Base-by-base conservation (phyloP, 2,888 invertebrate genomes). In the Pammene aurita region DNA sequence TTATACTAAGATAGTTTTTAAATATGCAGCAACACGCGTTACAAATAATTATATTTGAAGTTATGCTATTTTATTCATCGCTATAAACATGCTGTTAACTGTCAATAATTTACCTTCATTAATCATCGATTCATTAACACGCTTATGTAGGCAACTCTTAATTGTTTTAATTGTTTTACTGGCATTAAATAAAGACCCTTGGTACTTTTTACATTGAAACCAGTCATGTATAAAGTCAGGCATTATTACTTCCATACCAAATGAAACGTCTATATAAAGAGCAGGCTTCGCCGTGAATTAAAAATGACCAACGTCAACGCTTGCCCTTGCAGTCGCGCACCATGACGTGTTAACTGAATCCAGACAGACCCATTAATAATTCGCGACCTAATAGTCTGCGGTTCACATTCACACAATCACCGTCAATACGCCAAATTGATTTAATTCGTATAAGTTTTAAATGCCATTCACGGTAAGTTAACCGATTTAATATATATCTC, bases 301-400 rank as follows among this genome's bases (percentile, higher is more conserved):
- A 68, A 68, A 57, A 68, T 64, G 11, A 48, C 26, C 46, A 44
- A 58, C 57, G 50, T 63, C 34, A 68, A 63, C 35, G 54, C 26
- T 26, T 26, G 26, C 26, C n/a, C 60, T 13, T 38, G 56, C 44
- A 35, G 18, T 44, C 63, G 46, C 69, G 46, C 54, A 65, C 65
- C 60, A 48, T 58, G 64, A 64, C 68, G 50, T 48, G 69, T 69
- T 42, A 64, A 60, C 54, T 55, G 48, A 65, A 65, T 16, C 38
- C 58, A 58, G 68, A 69, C 68, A 64, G 34, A 11, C n/a, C 18
- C 58, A 64, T 60, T 69, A 69, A 65, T 54, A 69, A 69, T 64
- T 69, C 54, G 65, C 63, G 48, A 64, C 26, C 44, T 52, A 52
- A 58, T 57, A 56, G 60, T 42, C 60, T 41, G 58, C 69, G 48